phyloP scores from a whole-genome alignment of 2,888 invertebrate species.

The Pachliopta kotzebuea region DNA sequence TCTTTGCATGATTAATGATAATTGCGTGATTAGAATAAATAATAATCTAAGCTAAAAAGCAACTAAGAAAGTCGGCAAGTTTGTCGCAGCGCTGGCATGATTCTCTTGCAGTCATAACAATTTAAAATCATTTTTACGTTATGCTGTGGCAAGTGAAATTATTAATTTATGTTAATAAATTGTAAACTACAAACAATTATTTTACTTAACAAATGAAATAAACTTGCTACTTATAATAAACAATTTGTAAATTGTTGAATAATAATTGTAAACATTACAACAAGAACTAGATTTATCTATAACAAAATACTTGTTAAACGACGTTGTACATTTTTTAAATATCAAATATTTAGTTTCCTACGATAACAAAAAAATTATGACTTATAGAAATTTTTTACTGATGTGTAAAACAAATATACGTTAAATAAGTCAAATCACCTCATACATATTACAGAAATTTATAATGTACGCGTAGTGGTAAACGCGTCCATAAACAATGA shows the following conservation, averaged over 20 bases:
- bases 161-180: not conserved
- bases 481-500: conserved; percentile 58
- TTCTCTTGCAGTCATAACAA: conserved; percentile 17
- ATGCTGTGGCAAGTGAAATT: conserved; percentile 2
- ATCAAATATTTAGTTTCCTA: too few species aligned
- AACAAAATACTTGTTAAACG: too few species aligned
- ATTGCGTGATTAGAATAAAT: conserved; percentile 28
- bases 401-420: conserved; percentile 6
- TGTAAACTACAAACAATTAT: not conserved
- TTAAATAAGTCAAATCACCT: conserved; percentile 26
- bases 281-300: too few species aligned
- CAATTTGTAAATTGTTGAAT: not conserved
- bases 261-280: not conserved
- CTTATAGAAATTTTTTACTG: not conserved
- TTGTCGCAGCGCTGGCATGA: conserved; percentile 21
- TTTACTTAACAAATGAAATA: not conserved
- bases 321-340: too few species aligned
- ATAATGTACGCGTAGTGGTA: conserved; percentile 48
- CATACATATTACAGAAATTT: conserved; percentile 34
- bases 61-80: conserved; percentile 23
- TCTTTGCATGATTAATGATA: conserved; percentile 13
- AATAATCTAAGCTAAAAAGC: conserved; percentile 19
- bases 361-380: too few species aligned
- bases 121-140: conserved; percentile 8
- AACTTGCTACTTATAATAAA: not conserved